Evolutionary conservation across 2,113 vertebrate genomes (phyloP), one percentile per base, ranked within the genome.

Genomic region (Nothobranchius kuhntae): DNA sequence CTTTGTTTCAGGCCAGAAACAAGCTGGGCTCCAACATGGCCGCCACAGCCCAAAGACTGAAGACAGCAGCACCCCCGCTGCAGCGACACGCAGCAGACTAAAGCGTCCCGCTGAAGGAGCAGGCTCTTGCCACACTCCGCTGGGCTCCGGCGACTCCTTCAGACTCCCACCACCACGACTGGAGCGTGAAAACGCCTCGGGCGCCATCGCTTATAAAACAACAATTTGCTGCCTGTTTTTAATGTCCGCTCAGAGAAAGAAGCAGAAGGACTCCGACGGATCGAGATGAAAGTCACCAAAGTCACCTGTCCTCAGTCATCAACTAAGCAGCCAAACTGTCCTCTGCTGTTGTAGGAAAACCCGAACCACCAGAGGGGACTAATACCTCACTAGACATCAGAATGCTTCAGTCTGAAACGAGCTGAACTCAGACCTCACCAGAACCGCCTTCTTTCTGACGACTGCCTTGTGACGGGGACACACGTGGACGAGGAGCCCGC

Each of bases 371-470:
- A 79, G 57, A 80, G 71, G 3, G 62, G 87, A 86, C 83, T 69
- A 71, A 87, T 91, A 89, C 90, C 90, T 91, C 90, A 90, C 70
- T 40, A 84, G 89, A 89, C 84, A 78, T 85, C 83, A 81, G 82
- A 89, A 89, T 87, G 86, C 85, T 87, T 84, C 77, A 70, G 84
- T 86, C 83, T 78, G 85, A 89, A 83, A 73, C 81, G 73, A 86
- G 77, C 82, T 78, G 65, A 87, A 86, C 64, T 72, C 81, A 78
- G 80, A 81, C 84, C 88, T 91, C 87, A 91, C 90, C 90, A 86
- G 78, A 88, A 86, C 74, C 83, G 90, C 90, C 90, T 91, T 91
- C 82, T 88, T 90, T 91, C 86, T 82, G 60, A 86, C 71, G 75
- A 85, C 87, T 86, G 86, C 84, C 86, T 89, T 89, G 71, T 72